phyloP scores from a whole-genome alignment of 2,888 invertebrate species.

The Cheilosia soror region DNA sequence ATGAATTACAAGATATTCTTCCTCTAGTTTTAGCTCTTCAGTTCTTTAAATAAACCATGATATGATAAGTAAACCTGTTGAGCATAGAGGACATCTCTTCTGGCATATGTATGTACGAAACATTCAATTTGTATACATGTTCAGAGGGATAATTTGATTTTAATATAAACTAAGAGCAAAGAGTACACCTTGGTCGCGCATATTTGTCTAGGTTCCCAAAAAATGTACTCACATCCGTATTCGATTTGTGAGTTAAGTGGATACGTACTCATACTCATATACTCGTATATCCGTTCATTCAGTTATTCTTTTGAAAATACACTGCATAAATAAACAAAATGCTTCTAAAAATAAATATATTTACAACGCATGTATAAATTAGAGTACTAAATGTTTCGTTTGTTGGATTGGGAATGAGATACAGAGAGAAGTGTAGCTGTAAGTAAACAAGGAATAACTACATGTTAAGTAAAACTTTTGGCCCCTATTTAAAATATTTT shows the following conservation, averaged over 20 bases:
- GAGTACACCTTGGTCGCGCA: not conserved
- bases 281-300: not conserved
- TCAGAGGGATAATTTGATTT: not conserved
- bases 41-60: not conserved
- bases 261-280: not conserved
- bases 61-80: not conserved
- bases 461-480: too few species aligned
- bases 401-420: not conserved
- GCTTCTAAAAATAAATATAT: slow-evolving; percentile 45
- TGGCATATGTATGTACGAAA: not conserved
- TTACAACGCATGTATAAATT: not conserved
- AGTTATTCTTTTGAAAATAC: slow-evolving; percentile 26
- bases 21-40: too few species aligned
- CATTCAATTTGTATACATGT: not conserved
- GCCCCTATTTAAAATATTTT: too few species aligned
- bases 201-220: not conserved
- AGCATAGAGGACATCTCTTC: not conserved
- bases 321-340: slow-evolving; percentile 36
- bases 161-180: not conserved
- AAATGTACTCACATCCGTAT: not conserved
- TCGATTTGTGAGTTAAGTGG: slow-evolving; percentile 8
- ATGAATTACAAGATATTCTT: too few species aligned
- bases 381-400: slow-evolving; percentile 15
- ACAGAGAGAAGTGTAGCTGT: not conserved
- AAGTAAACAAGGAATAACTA: not conserved